Evolutionary conservation across 2,797 vertebrate species (phyloP).

Genomic region (Otolemur crassicaudatus): DNA sequence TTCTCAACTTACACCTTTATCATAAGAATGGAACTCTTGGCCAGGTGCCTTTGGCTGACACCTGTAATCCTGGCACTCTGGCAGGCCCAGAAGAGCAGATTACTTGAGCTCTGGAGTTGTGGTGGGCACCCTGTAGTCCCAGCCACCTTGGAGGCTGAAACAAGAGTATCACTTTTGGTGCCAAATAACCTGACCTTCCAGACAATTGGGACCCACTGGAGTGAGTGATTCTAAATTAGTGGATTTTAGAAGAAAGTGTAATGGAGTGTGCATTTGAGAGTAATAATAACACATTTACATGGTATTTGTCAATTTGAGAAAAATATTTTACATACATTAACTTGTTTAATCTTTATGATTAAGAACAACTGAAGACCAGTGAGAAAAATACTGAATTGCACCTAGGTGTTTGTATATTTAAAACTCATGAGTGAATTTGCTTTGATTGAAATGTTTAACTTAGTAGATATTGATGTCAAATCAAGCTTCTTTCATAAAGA

Average conservation of each 20-base stretch:
- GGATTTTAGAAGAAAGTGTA: not conserved
- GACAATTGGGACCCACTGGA: not conserved
- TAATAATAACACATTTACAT: conserved; percentile 18
- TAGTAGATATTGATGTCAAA: conserved; percentile 17
- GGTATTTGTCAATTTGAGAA: not conserved
- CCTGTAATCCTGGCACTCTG: no score
- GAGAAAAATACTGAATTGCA: not conserved
- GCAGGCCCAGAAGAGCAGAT: not conserved
- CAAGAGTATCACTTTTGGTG: not conserved
- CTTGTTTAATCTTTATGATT: conserved; percentile 20
- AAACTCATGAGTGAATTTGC: not conserved
- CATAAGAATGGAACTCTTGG: conserved; percentile 18
- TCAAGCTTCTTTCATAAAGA: conserved; percentile 23
- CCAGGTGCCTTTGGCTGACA: no score
- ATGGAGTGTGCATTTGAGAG: not conserved
- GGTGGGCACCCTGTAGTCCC: no score
- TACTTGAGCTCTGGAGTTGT: not conserved
- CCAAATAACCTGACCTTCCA: not conserved
- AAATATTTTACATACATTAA: not conserved
- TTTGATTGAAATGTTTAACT: conserved; percentile 41
- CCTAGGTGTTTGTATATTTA: not conserved
- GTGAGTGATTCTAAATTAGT: not conserved
- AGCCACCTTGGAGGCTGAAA: no score
- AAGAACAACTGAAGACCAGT: not conserved
- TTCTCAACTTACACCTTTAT: conserved; percentile 2